These are phyloP conservation scores for Spondyliosoma cantharus DNA, from an alignment of 2,797 vertebrate species.

Conservation along the genomic window DNA sequence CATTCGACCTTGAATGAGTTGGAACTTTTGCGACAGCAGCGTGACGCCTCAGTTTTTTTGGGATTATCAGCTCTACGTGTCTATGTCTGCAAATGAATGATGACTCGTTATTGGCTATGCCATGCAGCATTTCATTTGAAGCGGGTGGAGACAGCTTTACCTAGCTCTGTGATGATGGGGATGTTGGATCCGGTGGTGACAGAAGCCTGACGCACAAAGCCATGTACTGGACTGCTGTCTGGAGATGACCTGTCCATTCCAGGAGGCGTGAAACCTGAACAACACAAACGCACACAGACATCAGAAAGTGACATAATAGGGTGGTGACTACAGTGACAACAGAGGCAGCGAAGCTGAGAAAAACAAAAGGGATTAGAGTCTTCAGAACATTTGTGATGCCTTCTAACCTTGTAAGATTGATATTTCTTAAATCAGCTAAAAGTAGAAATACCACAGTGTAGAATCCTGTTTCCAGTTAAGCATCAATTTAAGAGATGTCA, in stretches of 20 bases:
- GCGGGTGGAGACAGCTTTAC: slow-evolving; percentile 80
- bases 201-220: slow-evolving; percentile 94
- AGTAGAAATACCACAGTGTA: no score
- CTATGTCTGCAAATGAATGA: slow-evolving; percentile 54
- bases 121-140: slow-evolving; percentile 35
- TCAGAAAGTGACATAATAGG: not conserved
- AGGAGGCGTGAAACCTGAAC: slow-evolving; percentile 96
- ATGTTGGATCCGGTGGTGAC: slow-evolving; percentile 98
- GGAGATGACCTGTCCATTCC: slow-evolving; percentile 99
- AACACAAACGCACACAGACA: slow-evolving; percentile 20
- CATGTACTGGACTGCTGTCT: slow-evolving; percentile 98
- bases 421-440: no score
- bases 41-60: slow-evolving; percentile 35
- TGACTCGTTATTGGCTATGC: slow-evolving; percentile 49
- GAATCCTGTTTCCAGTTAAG: no score
- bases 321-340: not conserved
- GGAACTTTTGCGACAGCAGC: slow-evolving; percentile 64
- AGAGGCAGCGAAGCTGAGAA: not conserved
- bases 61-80: slow-evolving; percentile 33
- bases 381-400: not conserved
- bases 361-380: not conserved
- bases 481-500: not conserved
- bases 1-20: slow-evolving; percentile 56
- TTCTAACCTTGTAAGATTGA: not conserved
- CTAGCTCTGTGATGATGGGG: slow-evolving; percentile 99